Evolutionary conservation across 2,797 vertebrate species (phyloP).

Genomic region (Myotis findleyi): DNA sequence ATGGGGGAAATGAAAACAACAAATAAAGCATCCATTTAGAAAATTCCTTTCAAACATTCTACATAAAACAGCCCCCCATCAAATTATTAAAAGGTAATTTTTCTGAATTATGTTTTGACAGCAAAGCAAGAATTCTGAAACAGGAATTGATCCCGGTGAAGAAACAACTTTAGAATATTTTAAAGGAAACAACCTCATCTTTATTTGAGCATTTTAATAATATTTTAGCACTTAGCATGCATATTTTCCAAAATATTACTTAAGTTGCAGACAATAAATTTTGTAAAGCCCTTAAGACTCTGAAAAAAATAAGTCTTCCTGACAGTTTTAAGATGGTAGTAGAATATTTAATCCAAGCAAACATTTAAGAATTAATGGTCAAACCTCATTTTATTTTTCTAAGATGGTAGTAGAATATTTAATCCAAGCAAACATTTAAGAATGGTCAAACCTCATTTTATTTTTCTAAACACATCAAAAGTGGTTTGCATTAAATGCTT

Average conservation of each 20-base stretch:
- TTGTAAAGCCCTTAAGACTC: neutral
- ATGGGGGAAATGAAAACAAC: constrained; percentile 1
- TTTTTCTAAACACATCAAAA: constrained; percentile 54
- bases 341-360: constrained; percentile 11
- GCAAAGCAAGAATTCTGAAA: constrained; percentile 42
- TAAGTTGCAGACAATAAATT: neutral
- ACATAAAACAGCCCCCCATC: neutral
- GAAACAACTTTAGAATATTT: neutral
- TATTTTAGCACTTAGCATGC: neutral
- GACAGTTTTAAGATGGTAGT: neutral
- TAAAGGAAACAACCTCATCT: constrained; percentile 2
- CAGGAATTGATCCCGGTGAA: neutral
- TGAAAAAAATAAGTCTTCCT: neutral
- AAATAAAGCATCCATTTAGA: neutral
- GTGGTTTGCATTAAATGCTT: neutral
- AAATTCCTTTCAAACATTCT: constrained; percentile 38
- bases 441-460: constrained; percentile 23
- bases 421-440: neutral
- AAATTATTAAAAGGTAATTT: constrained; percentile 12
- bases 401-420: constrained; percentile 3
- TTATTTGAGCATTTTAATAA: neutral
- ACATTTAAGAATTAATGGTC: constrained; percentile 6
- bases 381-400: constrained; percentile 44
- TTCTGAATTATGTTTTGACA: constrained; percentile 32
- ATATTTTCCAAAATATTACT: neutral